Percentiles rank a stretch among this genome's conserved stretches.
These are phyloP conservation scores for Pelobates cultripes DNA, from an alignment of 2,797 vertebrate species.

Conservation along the genomic window DNA sequence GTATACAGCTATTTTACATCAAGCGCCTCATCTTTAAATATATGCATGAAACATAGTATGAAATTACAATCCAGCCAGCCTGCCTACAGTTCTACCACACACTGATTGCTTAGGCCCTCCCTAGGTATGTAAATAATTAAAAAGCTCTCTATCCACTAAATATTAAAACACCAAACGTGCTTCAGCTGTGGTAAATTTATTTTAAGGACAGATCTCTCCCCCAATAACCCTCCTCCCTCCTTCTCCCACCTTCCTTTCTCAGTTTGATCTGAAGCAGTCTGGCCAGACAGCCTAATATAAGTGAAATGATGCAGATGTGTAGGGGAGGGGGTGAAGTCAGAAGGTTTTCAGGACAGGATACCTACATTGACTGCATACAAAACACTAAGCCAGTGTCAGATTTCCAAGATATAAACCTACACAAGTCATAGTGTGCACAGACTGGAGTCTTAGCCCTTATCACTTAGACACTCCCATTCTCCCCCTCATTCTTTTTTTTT, in stretches of 20 bases:
- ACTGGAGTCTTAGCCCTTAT: conserved; percentile 50
- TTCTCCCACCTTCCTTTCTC: not conserved
- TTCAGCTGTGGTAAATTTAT: conserved; percentile 21
- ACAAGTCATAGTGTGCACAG: conserved; percentile 27
- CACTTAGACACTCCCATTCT: conserved; percentile 43
- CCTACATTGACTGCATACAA: conserved; percentile 51
- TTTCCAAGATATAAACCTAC: conserved; percentile 43
- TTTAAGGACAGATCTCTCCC: conserved; percentile 8
- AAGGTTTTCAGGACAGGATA: conserved; percentile 41
- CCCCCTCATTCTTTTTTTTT: not conserved
- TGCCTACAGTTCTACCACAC: not conserved
- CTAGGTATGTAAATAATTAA: conserved; percentile 43
- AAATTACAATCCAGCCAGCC: conserved; percentile 17
- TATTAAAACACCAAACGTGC: conserved; percentile 28
- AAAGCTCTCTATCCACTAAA: conserved; percentile 25
- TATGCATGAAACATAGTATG: not conserved
- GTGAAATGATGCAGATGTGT: conserved; percentile 49
- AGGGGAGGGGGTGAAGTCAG: conserved; percentile 2
- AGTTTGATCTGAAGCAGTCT: conserved; percentile 22
- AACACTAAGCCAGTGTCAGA: conserved; percentile 47
- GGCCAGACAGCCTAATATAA: conserved; percentile 27
- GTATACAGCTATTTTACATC: not conserved
- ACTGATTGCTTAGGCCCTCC: conserved; percentile 24
- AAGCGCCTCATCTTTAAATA: conserved; percentile 5
- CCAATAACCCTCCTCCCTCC: not conserved